Evolutionary conservation across 2,888 invertebrate genomes (phyloP).

Genomic region (Patella caerulea): DNA sequence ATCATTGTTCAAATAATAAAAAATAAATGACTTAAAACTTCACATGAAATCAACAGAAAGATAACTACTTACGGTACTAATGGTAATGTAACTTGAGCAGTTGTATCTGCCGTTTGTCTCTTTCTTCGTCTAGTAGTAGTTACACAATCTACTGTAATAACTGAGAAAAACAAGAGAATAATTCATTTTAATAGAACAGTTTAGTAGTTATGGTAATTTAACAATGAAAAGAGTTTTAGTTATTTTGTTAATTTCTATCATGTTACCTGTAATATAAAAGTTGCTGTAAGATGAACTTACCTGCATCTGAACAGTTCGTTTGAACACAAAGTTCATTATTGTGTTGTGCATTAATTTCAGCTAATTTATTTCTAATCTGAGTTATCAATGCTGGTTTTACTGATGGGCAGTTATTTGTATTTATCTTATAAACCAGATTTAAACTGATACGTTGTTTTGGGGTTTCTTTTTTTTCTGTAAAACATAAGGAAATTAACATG

Average conservation of each 20-base stretch:
- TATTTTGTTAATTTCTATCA: too few relatives aligned
- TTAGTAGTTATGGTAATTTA: too few relatives aligned
- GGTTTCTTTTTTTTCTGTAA: conserved; percentile 28
- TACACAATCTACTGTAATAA: neutral
- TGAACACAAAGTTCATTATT: conserved; percentile 34
- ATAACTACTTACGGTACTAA: conserved; percentile 21
- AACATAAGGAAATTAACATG: neutral
- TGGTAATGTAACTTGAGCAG: conserved; percentile 25
- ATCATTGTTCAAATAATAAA: too few relatives aligned
- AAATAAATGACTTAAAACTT: too few relatives aligned
- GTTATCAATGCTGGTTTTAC: conserved; percentile 25
- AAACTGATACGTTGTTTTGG: conserved; percentile 31
- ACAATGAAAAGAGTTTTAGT: too few relatives aligned
- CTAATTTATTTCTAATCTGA: conserved; percentile 18
- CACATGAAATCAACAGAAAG: too few relatives aligned
- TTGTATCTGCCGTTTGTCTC: conserved; percentile 24
- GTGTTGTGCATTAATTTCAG: conserved; percentile 26
- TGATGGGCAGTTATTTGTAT: conserved; percentile 35
- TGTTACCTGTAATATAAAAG: too few relatives aligned
- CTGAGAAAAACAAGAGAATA: too few relatives aligned
- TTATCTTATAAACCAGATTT: conserved; percentile 33
- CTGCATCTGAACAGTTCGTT: conserved; percentile 43
- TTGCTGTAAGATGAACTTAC: conserved; percentile 25
- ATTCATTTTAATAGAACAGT: too few relatives aligned
- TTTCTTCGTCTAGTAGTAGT: conserved; percentile 16